Conservation (phyloP, 2,113 vertebrate genomes). For the Agapornis roseicollis region DNA sequence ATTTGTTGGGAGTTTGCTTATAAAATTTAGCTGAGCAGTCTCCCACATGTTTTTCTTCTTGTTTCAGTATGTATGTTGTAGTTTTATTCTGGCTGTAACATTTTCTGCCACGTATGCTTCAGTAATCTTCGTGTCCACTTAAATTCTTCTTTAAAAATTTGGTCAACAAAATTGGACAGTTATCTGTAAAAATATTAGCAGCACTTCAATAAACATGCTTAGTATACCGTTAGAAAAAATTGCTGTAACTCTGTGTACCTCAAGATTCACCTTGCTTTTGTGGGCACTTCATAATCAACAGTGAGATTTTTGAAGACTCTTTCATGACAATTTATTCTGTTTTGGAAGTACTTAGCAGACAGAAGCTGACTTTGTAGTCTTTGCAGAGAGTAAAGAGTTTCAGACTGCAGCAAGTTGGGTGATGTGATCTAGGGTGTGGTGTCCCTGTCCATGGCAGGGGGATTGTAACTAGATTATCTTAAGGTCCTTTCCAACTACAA, state of each 20-base stretch:
- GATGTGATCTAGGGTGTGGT: neutral
- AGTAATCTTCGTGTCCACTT: neutral
- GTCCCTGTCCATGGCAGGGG: neutral
- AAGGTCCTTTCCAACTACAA: neutral
- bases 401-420: neutral
- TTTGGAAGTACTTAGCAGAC: constrained; percentile 20
- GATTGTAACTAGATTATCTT: neutral
- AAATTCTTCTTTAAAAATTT: constrained; percentile 13
- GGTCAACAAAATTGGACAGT: neutral
- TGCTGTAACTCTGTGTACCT: neutral
- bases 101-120: neutral
- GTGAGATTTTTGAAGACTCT: neutral
- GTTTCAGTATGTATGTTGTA: neutral
- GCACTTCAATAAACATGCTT: neutral
- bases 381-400: neutral
- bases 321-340: neutral
- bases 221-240: neutral
- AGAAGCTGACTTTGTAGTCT: neutral
- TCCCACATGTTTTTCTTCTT: neutral
- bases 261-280: neutral
- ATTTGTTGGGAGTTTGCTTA: neutral
- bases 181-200: constrained; percentile 12
- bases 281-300: neutral
- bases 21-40: neutral
- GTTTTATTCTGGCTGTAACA: neutral